Conservation (phyloP, 2,888 invertebrate genomes). For the Cheilosia urbana region DNA sequence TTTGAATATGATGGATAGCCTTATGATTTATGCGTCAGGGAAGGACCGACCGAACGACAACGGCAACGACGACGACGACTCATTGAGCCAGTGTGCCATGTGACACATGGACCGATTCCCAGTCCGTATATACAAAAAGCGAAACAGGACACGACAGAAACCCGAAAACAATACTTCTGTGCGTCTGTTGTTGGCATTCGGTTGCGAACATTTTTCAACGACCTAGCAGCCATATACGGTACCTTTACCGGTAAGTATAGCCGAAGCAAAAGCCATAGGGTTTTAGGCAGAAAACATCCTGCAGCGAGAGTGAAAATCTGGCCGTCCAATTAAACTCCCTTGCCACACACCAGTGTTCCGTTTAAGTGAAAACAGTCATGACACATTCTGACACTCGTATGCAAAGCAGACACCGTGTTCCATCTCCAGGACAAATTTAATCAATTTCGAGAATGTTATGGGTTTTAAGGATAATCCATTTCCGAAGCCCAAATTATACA, state of each 20-base stretch:
- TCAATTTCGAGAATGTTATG: conserved; percentile 73
- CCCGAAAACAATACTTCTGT: conserved; percentile 60
- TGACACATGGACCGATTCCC: conserved; percentile 70
- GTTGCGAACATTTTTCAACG: conserved; percentile 47
- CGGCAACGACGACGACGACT: conserved; percentile 10
- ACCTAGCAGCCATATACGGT: conserved; percentile 4
- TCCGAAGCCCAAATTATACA: conserved; percentile 62
- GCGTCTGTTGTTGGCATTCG: conserved; percentile 52
- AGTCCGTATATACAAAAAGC: conserved; percentile 24
- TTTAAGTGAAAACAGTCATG: conserved; percentile 45
- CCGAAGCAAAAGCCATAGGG: conserved; percentile 2
- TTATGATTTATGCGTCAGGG: conserved; percentile 70
- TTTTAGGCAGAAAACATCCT: not conserved
- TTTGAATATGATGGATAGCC: conserved; percentile 75
- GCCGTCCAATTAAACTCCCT: not conserved
- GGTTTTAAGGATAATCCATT: conserved; percentile 72
- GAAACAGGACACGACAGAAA: conserved; percentile 26
- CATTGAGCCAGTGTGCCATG: conserved; percentile 67
- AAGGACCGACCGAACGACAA: conserved; percentile 11
- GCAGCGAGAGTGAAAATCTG: conserved; percentile 25
- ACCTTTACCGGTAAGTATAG: not conserved
- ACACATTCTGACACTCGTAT: conserved; percentile 1
- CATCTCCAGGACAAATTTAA: conserved; percentile 70
- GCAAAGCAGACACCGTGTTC: conserved; percentile 69
- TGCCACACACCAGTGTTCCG: not conserved